These are phyloP conservation scores for Apoderus coryli DNA, from an alignment of 2,888 invertebrate species.

Conservation along the genomic window DNA sequence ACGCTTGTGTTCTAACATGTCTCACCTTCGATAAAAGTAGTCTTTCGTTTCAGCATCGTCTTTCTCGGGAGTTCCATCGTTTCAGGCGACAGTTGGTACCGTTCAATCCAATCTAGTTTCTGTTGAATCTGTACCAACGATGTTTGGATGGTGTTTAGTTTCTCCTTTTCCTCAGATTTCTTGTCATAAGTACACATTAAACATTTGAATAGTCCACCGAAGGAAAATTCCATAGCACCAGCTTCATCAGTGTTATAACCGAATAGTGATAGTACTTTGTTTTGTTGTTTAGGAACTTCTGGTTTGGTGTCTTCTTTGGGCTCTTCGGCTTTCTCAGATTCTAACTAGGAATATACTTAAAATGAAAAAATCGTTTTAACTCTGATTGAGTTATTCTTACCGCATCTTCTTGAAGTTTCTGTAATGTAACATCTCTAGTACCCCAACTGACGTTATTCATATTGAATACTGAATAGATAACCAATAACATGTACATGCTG, in stretches of 20 bases:
- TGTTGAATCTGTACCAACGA: constrained; percentile 32
- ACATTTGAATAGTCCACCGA: constrained; percentile 40
- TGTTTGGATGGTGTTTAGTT: constrained; percentile 27
- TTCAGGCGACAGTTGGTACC: constrained; percentile 14
- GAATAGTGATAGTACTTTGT: constrained; percentile 28
- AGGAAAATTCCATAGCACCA: constrained; percentile 37
- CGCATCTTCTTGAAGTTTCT: constrained; percentile 12
- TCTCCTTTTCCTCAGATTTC: constrained; percentile 31
- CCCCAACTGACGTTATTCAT: constrained; percentile 92
- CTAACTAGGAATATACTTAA: too few relatives aligned
- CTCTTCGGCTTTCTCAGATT: too few relatives aligned
- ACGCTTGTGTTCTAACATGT: too few relatives aligned
- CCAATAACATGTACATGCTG: constrained; percentile 84
- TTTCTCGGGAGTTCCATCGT: constrained; percentile 13
- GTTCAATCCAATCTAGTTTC: constrained; percentile 34
- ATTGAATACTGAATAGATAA: constrained; percentile 85
- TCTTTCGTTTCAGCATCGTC: constrained; percentile 14
- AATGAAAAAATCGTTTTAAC: too few relatives aligned
- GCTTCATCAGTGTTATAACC: constrained; percentile 28
- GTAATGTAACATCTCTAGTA: constrained; percentile 58
- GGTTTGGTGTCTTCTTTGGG: too few relatives aligned
- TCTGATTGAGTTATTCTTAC: constrained; percentile 15
- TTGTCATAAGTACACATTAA: constrained; percentile 37
- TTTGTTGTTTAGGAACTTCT: constrained; percentile 22
- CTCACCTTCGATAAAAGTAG: constrained; percentile 14